A percentile compares a stretch with the other conserved stretches of the same genome.
Evolutionary conservation across 2,888 invertebrate genomes (phyloP).

Genomic region (Argyresthia albistria): DNA sequence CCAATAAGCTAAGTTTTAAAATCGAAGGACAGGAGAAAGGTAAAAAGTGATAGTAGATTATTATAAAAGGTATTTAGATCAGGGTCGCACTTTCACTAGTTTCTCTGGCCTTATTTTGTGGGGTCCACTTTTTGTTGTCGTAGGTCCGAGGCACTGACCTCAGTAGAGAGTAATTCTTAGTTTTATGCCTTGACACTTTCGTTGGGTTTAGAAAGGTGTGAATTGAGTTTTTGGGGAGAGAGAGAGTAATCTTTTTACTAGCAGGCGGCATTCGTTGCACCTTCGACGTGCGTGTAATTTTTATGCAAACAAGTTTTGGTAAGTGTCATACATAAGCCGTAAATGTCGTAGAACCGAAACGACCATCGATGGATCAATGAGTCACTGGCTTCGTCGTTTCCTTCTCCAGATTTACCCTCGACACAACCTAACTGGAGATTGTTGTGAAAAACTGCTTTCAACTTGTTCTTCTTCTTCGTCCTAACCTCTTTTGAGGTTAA

Average conservation of each 20-base stretch:
- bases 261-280: background rate
- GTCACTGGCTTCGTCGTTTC: too few relatives aligned
- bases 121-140: conserved; percentile 38
- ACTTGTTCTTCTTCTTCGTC: too few relatives aligned
- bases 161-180: conserved; percentile 57
- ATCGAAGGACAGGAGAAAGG: background rate
- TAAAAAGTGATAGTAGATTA: conserved; percentile 4
- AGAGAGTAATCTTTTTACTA: background rate
- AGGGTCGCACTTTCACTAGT: conserved; percentile 62
- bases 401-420: too few relatives aligned
- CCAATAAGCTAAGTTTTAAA: too few relatives aligned
- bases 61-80: conserved; percentile 36
- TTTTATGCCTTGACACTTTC: background rate
- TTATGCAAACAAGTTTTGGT: too few relatives aligned
- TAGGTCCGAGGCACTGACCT: conserved; percentile 50
- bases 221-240: conserved; percentile 4
- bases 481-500: too few relatives aligned
- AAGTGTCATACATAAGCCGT: too few relatives aligned
- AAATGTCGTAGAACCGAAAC: too few relatives aligned
- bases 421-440: too few relatives aligned
- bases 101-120: conserved; percentile 55
- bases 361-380: too few relatives aligned
- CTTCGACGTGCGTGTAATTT: background rate
- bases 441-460: too few relatives aligned
- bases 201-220: conserved; percentile 10